Conservation (phyloP, 2,888 invertebrate species). For the Drosophila formosana region DNA sequence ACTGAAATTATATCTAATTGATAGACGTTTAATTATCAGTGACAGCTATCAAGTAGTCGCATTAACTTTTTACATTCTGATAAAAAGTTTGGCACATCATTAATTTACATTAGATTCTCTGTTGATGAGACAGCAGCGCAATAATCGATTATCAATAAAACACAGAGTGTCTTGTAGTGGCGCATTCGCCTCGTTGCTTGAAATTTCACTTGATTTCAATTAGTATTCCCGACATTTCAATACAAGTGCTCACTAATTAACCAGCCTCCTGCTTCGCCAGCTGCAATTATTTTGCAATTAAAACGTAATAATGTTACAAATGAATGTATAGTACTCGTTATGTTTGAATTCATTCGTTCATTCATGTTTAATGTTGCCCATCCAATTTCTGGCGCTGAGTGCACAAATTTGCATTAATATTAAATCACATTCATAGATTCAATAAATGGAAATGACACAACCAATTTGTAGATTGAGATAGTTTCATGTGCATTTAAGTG, state of each 20-base stretch:
- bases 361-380: conserved; percentile 8
- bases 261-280: background rate
- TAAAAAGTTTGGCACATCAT: background rate
- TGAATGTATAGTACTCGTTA: conserved; percentile 9
- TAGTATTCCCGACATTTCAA: conserved; percentile 22
- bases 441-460: background rate
- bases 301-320: conserved; percentile 27
- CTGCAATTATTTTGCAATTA: conserved; percentile 50
- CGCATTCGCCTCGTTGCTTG: background rate
- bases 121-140: background rate
- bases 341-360: conserved; percentile 9
- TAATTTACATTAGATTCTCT: background rate
- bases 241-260: conserved; percentile 13
- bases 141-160: background rate
- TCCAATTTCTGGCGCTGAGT: background rate
- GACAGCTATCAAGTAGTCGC: background rate
- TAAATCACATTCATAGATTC: conserved; percentile 30
- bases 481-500: conserved; percentile 8
- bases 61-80: too few relatives aligned
- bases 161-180: conserved; percentile 3
- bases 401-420: conserved; percentile 42
- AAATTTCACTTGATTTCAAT: conserved; percentile 11
- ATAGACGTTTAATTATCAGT: background rate
- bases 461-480: background rate
- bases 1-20: background rate